Evolutionary conservation across 2,888 invertebrate species (phyloP).

Genomic region (Emmelina monodactyla): DNA sequence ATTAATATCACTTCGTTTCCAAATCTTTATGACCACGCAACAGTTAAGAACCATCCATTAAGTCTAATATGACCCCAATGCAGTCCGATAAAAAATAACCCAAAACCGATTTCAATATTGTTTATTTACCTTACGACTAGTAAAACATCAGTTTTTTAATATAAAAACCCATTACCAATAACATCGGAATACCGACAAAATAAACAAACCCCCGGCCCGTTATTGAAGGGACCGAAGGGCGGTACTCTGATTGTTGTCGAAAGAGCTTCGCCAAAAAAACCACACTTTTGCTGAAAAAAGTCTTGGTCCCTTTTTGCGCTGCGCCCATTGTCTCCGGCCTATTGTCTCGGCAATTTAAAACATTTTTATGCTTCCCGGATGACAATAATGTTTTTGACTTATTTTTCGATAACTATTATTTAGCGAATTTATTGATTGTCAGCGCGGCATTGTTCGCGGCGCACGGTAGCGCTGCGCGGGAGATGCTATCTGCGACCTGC

Average conservation of each 20-base stretch:
- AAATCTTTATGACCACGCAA: too few species aligned
- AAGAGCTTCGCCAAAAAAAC: conserved; percentile 50
- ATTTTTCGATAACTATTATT: conserved; percentile 63
- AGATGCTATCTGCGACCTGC: too few species aligned
- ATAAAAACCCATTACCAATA: conserved; percentile 39
- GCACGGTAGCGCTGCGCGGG: too few species aligned
- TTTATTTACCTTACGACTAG: neutral
- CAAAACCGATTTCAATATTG: neutral
- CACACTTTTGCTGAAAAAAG: conserved; percentile 36
- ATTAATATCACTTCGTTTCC: too few species aligned
- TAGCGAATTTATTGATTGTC: conserved; percentile 53
- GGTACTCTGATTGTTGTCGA: conserved; percentile 53
- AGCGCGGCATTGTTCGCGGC: too few species aligned
- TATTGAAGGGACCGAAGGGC: conserved; percentile 43
- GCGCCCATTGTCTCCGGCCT: conserved; percentile 54
- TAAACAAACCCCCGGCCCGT: conserved; percentile 53
- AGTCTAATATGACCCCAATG: too few species aligned
- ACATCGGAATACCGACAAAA: conserved; percentile 39
- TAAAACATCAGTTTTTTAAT: conserved; percentile 20
- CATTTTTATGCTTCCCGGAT: conserved; percentile 63
- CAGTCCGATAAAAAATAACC: neutral
- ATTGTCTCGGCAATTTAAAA: conserved; percentile 61
- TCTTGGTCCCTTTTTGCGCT: conserved; percentile 50
- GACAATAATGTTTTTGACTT: conserved; percentile 57
- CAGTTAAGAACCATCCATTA: too few species aligned